Percentiles rank a stretch among this genome's conserved stretches.
Evolutionary conservation across 2,113 vertebrate genomes (phyloP).

Genomic region (Tretioscincus oriximinensis): DNA sequence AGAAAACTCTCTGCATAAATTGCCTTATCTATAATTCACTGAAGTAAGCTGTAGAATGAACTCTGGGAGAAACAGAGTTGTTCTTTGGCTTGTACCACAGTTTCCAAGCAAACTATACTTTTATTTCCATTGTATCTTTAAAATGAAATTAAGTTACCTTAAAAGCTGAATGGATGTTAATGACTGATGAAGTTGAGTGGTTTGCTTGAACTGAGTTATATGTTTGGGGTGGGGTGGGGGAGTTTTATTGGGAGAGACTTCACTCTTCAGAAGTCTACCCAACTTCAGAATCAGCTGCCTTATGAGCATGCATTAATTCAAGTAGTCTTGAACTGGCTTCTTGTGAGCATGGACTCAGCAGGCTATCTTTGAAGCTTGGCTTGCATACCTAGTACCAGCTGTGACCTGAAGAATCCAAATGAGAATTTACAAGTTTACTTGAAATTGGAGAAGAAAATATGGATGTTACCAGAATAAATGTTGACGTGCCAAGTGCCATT

Average conservation of each 20-base stretch:
- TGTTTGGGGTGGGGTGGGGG: neutral
- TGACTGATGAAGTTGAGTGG: neutral
- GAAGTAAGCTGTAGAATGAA: slow-evolving; percentile 65
- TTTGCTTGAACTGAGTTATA: slow-evolving; percentile 2
- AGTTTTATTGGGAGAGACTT: neutral
- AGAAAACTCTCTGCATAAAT: slow-evolving; percentile 65
- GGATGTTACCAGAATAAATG: neutral
- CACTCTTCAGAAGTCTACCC: neutral
- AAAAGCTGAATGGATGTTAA: neutral
- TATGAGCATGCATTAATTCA: slow-evolving; percentile 22
- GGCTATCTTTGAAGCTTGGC: slow-evolving; percentile 30
- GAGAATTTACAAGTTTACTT: slow-evolving; percentile 32
- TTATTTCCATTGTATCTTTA: slow-evolving; percentile 31
- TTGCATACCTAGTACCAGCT: slow-evolving; percentile 32
- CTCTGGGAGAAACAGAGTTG: slow-evolving; percentile 65
- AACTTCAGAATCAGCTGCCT: slow-evolving; percentile 20
- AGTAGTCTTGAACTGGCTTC: slow-evolving; percentile 7
- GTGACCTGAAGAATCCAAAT: slow-evolving; percentile 17
- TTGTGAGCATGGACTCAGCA: slow-evolving; percentile 7
- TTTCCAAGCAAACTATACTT: slow-evolving; percentile 51
- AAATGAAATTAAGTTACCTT: slow-evolving; percentile 1
- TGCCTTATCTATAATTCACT: slow-evolving; percentile 65
- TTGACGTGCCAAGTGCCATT: rapidly evolving
- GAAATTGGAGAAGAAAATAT: slow-evolving; percentile 27
- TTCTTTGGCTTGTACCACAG: slow-evolving; percentile 46